Conservation (phyloP, 2,888 invertebrate species). For the Molanna angustata region DNA sequence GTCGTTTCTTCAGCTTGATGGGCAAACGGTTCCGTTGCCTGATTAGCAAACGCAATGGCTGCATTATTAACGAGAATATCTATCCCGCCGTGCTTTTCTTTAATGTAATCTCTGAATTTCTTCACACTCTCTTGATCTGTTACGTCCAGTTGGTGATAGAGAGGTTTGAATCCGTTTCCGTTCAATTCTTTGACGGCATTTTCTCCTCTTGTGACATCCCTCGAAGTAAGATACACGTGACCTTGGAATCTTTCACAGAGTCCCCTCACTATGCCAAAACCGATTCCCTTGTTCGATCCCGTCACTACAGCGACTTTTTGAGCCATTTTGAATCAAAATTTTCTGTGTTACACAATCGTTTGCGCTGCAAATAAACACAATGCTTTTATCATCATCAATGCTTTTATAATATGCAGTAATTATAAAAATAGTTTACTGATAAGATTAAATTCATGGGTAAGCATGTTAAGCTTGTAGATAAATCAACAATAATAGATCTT, state of each 20-base stretch:
- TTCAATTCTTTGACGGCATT: constrained; percentile 59
- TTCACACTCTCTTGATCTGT: constrained; percentile 58
- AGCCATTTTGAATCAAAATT: constrained; percentile 35
- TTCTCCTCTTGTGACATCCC: constrained; percentile 56
- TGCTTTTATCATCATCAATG: too few relatives aligned
- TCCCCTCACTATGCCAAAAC: constrained; percentile 64
- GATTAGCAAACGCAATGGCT: constrained; percentile 63
- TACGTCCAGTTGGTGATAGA: constrained; percentile 69
- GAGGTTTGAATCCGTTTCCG: constrained; percentile 51
- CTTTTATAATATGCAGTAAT: too few relatives aligned
- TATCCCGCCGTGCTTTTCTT: constrained; percentile 61
- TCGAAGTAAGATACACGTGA: constrained; percentile 66
- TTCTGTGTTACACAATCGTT: too few relatives aligned
- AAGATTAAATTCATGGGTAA: too few relatives aligned
- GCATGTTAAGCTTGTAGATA: too few relatives aligned
- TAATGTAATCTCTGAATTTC: constrained; percentile 56
- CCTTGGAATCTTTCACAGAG: constrained; percentile 65
- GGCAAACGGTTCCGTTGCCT: constrained; percentile 59
- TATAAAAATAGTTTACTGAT: too few relatives aligned
- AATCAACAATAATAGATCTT: too few relatives aligned
- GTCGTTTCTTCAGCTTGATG: constrained; percentile 70
- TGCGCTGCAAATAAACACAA: too few relatives aligned
- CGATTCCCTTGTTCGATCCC: constrained; percentile 72
- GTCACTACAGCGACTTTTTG: constrained; percentile 57
- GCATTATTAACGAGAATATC: constrained; percentile 78